phyloP scores from a whole-genome alignment of 1,140 invertebrate species.

The Ladona fulva region DNA sequence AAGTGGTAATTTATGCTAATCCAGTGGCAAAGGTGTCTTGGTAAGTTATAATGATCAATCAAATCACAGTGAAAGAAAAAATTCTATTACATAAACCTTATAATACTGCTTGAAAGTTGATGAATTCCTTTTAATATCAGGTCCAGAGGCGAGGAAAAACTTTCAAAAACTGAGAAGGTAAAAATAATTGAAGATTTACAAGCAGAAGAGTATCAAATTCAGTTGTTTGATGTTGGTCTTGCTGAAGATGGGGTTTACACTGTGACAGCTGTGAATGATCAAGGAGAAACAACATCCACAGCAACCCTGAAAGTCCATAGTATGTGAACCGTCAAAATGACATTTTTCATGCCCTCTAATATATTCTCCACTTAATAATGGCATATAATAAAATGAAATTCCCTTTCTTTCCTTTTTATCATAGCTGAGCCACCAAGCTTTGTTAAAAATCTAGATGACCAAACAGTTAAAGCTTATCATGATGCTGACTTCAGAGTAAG shows the following conservation, averaged over 20 bases:
- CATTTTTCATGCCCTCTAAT: not conserved
- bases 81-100: not conserved
- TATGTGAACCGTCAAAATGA: conserved; percentile 40
- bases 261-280: conserved; percentile 60
- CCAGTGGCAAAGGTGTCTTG: conserved; percentile 69
- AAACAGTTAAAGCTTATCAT: conserved; percentile 59
- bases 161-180: conserved; percentile 46
- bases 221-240: conserved; percentile 54
- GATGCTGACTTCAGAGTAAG: conserved; percentile 54
- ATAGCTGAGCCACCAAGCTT: conserved; percentile 67
- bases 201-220: conserved; percentile 54
- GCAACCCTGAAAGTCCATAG: conserved; percentile 67
- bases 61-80: conserved; percentile 27
- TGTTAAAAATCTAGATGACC: conserved; percentile 54
- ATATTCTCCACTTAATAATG: not conserved
- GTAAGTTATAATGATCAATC: conserved; percentile 38
- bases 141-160: conserved; percentile 51
- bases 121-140: conserved; percentile 32
- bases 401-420: conserved; percentile 24
- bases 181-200: conserved; percentile 51
- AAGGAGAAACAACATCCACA: conserved; percentile 58
- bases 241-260: conserved; percentile 74
- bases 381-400: not conserved
- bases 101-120: not conserved
- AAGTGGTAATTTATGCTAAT: conserved; percentile 62